A percentile compares a stretch with the other conserved stretches of the same genome.
Evolutionary conservation across 1,140 invertebrate species (phyloP).

Genomic region (Zaprionus camerounensis): DNA sequence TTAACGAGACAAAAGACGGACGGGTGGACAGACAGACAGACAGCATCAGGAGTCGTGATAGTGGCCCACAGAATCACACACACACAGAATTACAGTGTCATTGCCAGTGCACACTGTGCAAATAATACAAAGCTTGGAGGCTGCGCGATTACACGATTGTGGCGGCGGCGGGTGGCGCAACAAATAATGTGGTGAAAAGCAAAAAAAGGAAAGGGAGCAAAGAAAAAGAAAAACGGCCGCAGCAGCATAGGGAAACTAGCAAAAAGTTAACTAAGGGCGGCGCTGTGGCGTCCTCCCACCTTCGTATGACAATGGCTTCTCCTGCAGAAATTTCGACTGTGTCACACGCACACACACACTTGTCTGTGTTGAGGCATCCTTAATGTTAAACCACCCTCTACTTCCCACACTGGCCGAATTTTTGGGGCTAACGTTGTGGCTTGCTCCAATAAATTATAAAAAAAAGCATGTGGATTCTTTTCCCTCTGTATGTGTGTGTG

Average conservation of each 20-base stretch:
- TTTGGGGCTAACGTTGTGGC: constrained; percentile 40
- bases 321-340: constrained; percentile 36
- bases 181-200: constrained; percentile 62
- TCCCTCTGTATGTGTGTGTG: constrained; percentile 32
- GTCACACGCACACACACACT: constrained; percentile 6
- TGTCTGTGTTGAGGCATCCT: constrained; percentile 50
- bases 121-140: constrained; percentile 46
- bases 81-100: constrained; percentile 58
- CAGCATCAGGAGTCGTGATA: constrained; percentile 53
- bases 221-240: constrained; percentile 14
- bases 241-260: constrained; percentile 65
- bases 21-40: background rate
- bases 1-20: constrained; percentile 27
- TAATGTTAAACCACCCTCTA: constrained; percentile 55
- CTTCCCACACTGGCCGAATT: constrained; percentile 32
- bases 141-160: constrained; percentile 54
- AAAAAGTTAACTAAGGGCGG: constrained; percentile 78
- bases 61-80: constrained; percentile 77
- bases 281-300: constrained; percentile 13
- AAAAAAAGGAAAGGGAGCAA: background rate
- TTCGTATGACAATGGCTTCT: constrained; percentile 14
- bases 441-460: constrained; percentile 68
- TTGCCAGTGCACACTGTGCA: constrained; percentile 59
- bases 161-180: constrained; percentile 55
- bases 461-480: constrained; percentile 35